phyloP scores from a whole-genome alignment of 2,888 invertebrate genomes.

The Leptinotarsa peninsularis region DNA sequence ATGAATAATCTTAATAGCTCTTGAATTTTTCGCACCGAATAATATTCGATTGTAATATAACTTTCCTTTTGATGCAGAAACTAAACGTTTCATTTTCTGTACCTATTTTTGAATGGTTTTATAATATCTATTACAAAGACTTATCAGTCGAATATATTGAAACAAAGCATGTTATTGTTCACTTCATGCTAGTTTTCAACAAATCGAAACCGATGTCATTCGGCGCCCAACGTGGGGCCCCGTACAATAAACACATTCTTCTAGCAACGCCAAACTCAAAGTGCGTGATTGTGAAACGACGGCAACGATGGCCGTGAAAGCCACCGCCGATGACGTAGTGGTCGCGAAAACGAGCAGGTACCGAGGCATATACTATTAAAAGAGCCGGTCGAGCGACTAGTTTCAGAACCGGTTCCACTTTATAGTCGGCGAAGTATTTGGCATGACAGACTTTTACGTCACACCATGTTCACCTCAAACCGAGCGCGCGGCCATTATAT shows the following conservation, averaged over 20 bases:
- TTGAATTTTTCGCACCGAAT: too few species aligned
- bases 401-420: slow-evolving; percentile 48
- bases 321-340: slow-evolving; percentile 50
- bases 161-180: too few species aligned
- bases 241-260: background rate
- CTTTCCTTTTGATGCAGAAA: too few species aligned
- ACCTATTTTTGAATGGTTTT: too few species aligned
- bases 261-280: background rate
- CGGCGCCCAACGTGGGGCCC: slow-evolving; percentile 9
- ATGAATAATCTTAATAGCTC: too few species aligned
- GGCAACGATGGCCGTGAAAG: slow-evolving; percentile 36
- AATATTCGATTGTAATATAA: too few species aligned
- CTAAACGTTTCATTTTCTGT: too few species aligned
- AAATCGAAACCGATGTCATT: background rate
- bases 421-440: slow-evolving; percentile 48
- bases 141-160: too few species aligned
- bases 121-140: too few species aligned
- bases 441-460: slow-evolving; percentile 57
- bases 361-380: slow-evolving; percentile 43
- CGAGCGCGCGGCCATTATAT: slow-evolving; percentile 3
- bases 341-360: slow-evolving; percentile 41
- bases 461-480: slow-evolving; percentile 36
- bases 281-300: slow-evolving; percentile 13
- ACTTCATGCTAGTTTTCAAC: too few species aligned
- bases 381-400: slow-evolving; percentile 49